Conservation (phyloP, 2,797 vertebrate species). For the Fundulus diaphanus region DNA sequence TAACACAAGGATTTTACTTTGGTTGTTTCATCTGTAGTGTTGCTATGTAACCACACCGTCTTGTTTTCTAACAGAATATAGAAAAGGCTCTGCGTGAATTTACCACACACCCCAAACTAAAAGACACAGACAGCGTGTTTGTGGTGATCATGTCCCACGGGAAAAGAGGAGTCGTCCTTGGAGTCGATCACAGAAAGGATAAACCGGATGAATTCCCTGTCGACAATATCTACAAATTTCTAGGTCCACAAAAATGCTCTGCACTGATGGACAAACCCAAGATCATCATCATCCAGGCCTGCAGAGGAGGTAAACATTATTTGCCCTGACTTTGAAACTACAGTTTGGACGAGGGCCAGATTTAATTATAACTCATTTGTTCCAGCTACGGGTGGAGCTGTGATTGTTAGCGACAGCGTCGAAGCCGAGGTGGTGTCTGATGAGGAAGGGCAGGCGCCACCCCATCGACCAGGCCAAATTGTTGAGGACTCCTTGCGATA, state of each 20-base stretch:
- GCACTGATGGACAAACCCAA: slow-evolving; percentile 85
- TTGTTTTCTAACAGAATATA: slow-evolving; percentile 75
- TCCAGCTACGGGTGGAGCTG: slow-evolving; percentile 50
- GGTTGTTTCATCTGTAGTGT: not conserved
- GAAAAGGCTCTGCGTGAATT: slow-evolving; percentile 65
- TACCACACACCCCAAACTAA: slow-evolving; percentile 73
- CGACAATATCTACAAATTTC: slow-evolving; percentile 71
- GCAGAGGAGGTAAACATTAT: slow-evolving; percentile 81
- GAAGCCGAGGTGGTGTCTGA: not conserved
- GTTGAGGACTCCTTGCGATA: slow-evolving; percentile 28
- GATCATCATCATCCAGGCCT: slow-evolving; percentile 89
- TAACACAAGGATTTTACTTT: too few relatives aligned
- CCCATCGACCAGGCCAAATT: not conserved
- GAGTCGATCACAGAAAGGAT: slow-evolving; percentile 38
- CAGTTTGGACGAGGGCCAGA: not conserved
- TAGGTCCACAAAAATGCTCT: slow-evolving; percentile 78
- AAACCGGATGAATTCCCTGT: slow-evolving; percentile 65
- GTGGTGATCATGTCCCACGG: slow-evolving; percentile 91
- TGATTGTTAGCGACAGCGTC: slow-evolving; percentile 33
- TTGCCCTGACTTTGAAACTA: not conserved
- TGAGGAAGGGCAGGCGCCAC: not conserved
- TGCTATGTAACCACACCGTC: not conserved
- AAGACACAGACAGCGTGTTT: slow-evolving; percentile 84
- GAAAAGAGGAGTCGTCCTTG: slow-evolving; percentile 66
- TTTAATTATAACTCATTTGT: slow-evolving; percentile 7